Evolutionary conservation across 2,797 vertebrate genomes (phyloP).

Genomic region (Aviceda cuculoides): DNA sequence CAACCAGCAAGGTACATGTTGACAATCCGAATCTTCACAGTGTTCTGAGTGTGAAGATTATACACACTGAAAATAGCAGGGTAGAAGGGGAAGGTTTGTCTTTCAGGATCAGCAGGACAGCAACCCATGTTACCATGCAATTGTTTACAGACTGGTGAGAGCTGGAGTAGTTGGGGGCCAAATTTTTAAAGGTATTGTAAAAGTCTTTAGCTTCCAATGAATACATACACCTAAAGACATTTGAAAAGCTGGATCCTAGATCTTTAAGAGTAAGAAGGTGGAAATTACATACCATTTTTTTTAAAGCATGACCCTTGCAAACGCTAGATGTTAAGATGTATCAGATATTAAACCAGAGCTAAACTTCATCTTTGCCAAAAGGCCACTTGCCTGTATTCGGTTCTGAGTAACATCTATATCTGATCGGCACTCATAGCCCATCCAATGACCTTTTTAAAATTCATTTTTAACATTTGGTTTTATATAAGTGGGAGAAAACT

Average conservation of each 20-base stretch:
- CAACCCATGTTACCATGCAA: not conserved
- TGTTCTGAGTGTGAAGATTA: not conserved
- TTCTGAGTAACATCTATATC: conserved; percentile 3
- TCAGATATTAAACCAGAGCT: not conserved
- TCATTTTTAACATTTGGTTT: conserved; percentile 46
- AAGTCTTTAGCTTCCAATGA: not conserved
- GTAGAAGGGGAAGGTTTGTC: not conserved
- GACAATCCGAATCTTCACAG: not conserved
- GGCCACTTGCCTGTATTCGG: not conserved
- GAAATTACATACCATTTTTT: not conserved
- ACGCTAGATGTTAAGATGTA: not conserved
- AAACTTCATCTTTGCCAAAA: not conserved
- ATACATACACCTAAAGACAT: not conserved
- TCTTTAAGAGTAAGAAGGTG: not conserved
- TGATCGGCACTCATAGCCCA: not conserved
- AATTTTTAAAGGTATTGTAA: not conserved
- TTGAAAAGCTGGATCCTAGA: not conserved
- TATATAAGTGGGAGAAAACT: not conserved
- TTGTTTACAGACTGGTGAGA: not conserved
- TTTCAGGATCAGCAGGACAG: not conserved
- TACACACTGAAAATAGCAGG: not conserved
- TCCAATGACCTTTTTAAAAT: conserved; percentile 58
- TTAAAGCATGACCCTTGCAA: not conserved
- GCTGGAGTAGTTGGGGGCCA: not conserved
- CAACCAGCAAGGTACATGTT: not conserved